phyloP scores from a whole-genome alignment of 2,113 vertebrate genomes.

The Pseudolaguvia tuberculata region DNA sequence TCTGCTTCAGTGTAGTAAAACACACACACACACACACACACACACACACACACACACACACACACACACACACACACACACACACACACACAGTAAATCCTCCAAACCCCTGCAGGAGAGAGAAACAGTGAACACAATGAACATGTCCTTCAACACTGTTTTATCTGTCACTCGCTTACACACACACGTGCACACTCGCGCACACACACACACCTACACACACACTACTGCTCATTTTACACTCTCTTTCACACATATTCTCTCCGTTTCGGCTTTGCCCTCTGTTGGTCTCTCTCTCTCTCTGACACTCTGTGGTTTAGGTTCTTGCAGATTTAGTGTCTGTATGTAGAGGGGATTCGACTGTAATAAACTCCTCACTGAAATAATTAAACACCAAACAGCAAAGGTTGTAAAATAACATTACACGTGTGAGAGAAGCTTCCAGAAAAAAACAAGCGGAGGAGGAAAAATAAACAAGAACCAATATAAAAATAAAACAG shows the following conservation, averaged over 20 bases:
- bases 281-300: too few relatives aligned
- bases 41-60: not conserved
- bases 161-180: not conserved
- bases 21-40: not conserved
- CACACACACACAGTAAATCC: not conserved
- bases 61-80: too few relatives aligned
- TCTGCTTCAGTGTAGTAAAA: not conserved
- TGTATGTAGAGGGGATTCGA: not conserved
- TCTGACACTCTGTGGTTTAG: too few relatives aligned
- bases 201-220: not conserved
- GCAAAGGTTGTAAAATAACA: not conserved
- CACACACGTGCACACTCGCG: not conserved
- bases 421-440: not conserved
- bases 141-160: not conserved
- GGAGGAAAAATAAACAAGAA: not conserved
- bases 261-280: too few relatives aligned
- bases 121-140: not conserved
- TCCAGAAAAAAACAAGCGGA: not conserved
- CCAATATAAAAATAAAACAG: not conserved
- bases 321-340: not conserved
- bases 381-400: not conserved
- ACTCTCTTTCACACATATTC: not conserved
- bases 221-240: not conserved
- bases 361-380: conserved; percentile 3
- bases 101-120: not conserved